phyloP scores from a whole-genome alignment of 2,797 vertebrate species.

The Gastrophryne carolinensis region DNA sequence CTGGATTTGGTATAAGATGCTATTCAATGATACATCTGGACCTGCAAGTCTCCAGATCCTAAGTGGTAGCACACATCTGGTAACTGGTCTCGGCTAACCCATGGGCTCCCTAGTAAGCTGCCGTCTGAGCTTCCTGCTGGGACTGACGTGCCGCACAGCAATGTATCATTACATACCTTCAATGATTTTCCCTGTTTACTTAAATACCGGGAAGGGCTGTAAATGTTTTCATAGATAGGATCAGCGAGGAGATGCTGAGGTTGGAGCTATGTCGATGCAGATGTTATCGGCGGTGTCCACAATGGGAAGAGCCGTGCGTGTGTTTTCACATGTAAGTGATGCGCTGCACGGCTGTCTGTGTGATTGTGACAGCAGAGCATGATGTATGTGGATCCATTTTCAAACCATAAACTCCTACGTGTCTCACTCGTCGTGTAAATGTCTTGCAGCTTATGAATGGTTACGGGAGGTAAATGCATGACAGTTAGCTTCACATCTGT shows the following conservation, averaged over 20 bases:
- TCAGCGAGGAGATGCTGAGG: neutral
- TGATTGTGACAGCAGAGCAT: too few species aligned
- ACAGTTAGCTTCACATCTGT: too few species aligned
- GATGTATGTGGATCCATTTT: too few species aligned
- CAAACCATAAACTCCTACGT: too few species aligned
- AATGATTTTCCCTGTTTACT: constrained; percentile 31
- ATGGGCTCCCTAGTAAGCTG: neutral
- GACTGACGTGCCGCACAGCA: neutral
- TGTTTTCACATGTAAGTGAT: neutral
- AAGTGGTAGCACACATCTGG: too few species aligned
- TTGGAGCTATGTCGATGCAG: constrained; percentile 9
- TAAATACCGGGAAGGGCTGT: constrained; percentile 5
- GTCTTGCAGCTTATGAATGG: too few species aligned
- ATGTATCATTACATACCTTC: constrained; percentile 22
- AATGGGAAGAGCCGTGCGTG: neutral
- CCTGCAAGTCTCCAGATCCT: too few species aligned
- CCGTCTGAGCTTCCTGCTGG: neutral
- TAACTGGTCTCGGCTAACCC: neutral
- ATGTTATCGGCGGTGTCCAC: constrained; percentile 2
- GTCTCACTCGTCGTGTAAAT: too few species aligned
- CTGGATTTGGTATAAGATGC: too few species aligned
- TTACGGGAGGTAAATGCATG: too few species aligned
- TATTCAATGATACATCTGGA: too few species aligned
- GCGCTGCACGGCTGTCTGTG: too few species aligned
- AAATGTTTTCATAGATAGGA: constrained; percentile 13